A percentile compares a stretch with the other conserved stretches of the same genome.
These are phyloP conservation scores for Paramormyrops kingsleyae DNA, from an alignment of 2,113 vertebrate genomes.

Conservation along the genomic window DNA sequence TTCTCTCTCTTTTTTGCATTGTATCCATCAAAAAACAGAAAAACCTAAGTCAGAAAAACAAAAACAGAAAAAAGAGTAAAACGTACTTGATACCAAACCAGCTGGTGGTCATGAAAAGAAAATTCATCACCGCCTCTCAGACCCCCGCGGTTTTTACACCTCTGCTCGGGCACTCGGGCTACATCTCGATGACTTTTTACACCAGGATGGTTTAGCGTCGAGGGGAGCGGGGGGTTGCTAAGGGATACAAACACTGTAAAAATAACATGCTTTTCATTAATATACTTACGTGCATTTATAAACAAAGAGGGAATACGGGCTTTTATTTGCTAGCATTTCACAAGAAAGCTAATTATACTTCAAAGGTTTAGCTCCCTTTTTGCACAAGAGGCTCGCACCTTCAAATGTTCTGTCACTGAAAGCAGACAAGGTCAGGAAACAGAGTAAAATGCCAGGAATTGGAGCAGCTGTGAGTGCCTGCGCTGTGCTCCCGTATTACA, in stretches of 20 bases:
- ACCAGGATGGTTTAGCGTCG: neutral
- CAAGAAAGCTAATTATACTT: neutral
- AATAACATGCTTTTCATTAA: neutral
- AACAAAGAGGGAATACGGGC: neutral
- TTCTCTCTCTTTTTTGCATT: neutral
- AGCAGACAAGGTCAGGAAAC: conserved; percentile 6
- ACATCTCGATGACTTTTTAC: neutral
- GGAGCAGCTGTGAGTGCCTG: neutral
- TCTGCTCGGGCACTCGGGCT: neutral
- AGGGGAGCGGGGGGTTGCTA: neutral
- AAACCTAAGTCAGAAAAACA: neutral
- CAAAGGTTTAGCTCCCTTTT: neutral
- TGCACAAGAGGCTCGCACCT: neutral
- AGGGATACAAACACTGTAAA: neutral
- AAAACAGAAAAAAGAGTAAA: neutral
- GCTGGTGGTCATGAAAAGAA: neutral
- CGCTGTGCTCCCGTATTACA: neutral
- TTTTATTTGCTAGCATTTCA: neutral
- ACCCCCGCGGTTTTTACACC: neutral
- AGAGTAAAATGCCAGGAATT: neutral
- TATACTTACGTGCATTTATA: neutral
- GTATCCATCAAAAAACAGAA: neutral
- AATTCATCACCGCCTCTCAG: neutral
- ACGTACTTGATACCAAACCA: neutral
- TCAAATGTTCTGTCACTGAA: neutral